Evolutionary conservation across 2,797 vertebrate genomes (phyloP), one percentile per base, ranked within the genome.

Genomic region (Semotilus atromaculatus): DNA sequence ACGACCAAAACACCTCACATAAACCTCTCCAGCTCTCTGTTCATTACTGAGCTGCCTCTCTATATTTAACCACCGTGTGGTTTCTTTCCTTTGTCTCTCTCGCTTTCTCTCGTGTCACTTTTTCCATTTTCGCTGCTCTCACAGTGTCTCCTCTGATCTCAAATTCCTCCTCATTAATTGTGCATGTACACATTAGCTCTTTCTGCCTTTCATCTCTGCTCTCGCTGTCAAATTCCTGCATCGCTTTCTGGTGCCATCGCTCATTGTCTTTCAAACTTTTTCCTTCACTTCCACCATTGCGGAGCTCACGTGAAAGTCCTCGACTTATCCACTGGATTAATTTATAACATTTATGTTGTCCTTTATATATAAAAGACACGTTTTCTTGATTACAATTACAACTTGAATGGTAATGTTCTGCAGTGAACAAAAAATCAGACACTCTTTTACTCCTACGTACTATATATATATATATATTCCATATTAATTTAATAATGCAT

Each of bases 181-280:
- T 79, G 82, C 64, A 85, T 84, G 82, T 79, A 21, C 55, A 81
- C 58, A 82, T 76, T 74, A 85, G 72, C 53, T 88, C 75, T 66
- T 36, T 67, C 80, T 75, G 23, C 8, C 64, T 72, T 67, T 79
- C 80, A 76, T 31, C 29, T 80, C 64, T 26, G 51, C 40, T 18
- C 81, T 80, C 36, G 19, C 10, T 71, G n/a, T 51, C 73, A 75
- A 71, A 74, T 85, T 85, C 66, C 40, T 58, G 11, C 13, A 3
- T 80, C 31, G 21, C 45, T 74, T 77, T 64, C 75, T 53, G 64
- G 71, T 81, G 34, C 36, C 21, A 26, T 51, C 40, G 38, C 23
- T 66, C 66, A 26, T 19, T 43, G 36, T 48, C 62, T 55, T 19
- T 53, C 21, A 8, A 36, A 34, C 43, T 51, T 68, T 68, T 36